Evolutionary conservation across 2,113 vertebrate species (phyloP), one percentile per base, ranked within the genome.

Genomic region (Casuarius casuarius): DNA sequence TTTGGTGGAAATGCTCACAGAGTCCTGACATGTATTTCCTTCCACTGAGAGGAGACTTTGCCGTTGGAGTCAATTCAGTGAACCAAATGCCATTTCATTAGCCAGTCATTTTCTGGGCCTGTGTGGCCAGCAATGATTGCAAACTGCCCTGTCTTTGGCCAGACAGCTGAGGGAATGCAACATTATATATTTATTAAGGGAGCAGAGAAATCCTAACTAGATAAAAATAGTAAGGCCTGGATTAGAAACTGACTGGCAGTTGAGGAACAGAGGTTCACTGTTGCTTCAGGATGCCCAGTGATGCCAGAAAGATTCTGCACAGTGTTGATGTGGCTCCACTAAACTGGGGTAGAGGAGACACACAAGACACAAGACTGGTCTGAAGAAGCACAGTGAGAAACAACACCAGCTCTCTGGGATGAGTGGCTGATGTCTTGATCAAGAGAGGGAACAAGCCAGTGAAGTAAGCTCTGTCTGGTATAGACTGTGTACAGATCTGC

Each of bases 181-280:
- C 58, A 85, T 89, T 90, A 84, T 70, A 8, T 93, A 91, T 95
- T 95, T 95, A 94, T 96, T 93, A 94, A 89, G 40, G 66, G 82
- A 89, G 63, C 92, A 89, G 93, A 94, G 94, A 97, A 96, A 96
- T 92, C n/a, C 56, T 49, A 88, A 81, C 87, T 3, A 9, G 71
- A 68, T 89, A 94, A 96, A 96, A 97, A 94, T 95, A 97, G 89
- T 78, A 77, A 68, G 68, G 73, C 76, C 93, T 81, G 72, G 75
- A 79, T 91, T 94, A 95, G 96, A 90, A 95, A 93, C 66, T 70
- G 77, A 15, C 25, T 91, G 76, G 73, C 44, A 73, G 59, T 85
- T 59, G 92, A 85, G 59, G 71, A 97, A 95, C 84, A 92, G 58
- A 87, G 61, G 48, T 86, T 91, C 76, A 35, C 73, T 93, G 83